Evolutionary conservation across 2,888 invertebrate species (phyloP), one percentile per base, ranked within the genome.

Genomic region (Stratiomys singularior): DNA sequence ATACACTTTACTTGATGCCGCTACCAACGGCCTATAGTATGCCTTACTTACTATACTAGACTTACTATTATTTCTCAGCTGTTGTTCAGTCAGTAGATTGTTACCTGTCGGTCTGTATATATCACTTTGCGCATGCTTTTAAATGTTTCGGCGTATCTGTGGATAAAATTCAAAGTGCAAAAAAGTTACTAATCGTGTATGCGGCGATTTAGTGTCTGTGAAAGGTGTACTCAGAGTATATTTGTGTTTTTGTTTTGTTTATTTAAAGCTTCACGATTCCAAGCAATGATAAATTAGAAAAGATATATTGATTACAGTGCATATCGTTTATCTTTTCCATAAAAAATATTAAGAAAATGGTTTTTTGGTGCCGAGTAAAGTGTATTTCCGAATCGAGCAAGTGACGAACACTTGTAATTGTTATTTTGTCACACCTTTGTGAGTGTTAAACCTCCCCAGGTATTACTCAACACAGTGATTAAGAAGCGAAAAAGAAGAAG

Each of bases 21-120:
- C 18, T 18, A 4, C 52, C 4, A 15, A 52, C 18, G 15, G 52
- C 4, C n/a, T 52, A n/a, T n/a, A n/a, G n/a, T n/a, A 37, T 37
- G 37, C 9, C 9, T 37, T 5, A 37, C 37, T 37, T 37, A 37
- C 37, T 37, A 37, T 37, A 52, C 52, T 52, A 52, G 15, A 37
- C 66, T 66, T 66, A 66, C 66, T 66, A 66, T 15, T 37, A 37
- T 37, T 37, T 30, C 21, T 66, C 66, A 66, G 66, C 66, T 66
- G 66, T 37, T 66, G 7, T n/a, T 30, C 66, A 66, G 66, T 66
- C 66, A 30, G 66, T 21, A 27, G 37, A 37, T 66, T 27, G 66
- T 66, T 66, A 66, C 66, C n/a, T 37, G 66, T 66, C 66, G 66
- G 66, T 21, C 28, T 37, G 66, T 66, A 66, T 66, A 30, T 66